Evolutionary conservation across 2,888 invertebrate species (phyloP).

Genomic region (Drosophila fungiperda): DNA sequence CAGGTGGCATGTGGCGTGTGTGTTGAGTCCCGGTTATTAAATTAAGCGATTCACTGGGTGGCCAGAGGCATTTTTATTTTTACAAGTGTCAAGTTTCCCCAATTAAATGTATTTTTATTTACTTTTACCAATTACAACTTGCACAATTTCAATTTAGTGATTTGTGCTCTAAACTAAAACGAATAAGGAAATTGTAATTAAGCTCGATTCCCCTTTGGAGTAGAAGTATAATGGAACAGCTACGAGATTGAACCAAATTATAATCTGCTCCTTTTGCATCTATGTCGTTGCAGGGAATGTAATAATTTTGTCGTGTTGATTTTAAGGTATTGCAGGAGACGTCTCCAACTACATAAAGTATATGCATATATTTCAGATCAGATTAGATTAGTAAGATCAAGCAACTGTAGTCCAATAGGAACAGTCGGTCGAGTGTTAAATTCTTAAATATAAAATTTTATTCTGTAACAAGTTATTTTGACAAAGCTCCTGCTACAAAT

Average conservation of each 20-base stretch:
- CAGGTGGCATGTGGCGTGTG: slow-evolving; percentile 20
- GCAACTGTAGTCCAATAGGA: not conserved
- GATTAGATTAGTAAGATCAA: not conserved
- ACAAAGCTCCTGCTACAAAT: not conserved
- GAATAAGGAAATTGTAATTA: slow-evolving; percentile 8
- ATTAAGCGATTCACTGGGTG: slow-evolving; percentile 35
- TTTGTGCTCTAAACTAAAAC: not conserved
- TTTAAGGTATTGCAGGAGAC: not conserved
- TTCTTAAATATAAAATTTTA: not conserved
- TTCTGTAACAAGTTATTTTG: not conserved
- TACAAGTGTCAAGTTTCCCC: slow-evolving; percentile 39
- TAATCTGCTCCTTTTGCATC: not conserved
- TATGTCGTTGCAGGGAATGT: not conserved
- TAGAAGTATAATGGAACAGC: not conserved
- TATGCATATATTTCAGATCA: not conserved
- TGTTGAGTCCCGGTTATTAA: slow-evolving; percentile 50
- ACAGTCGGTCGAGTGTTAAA: not conserved
- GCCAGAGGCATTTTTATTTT: not conserved
- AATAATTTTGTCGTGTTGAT: not conserved
- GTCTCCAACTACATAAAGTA: not conserved
- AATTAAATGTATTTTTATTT: slow-evolving; percentile 22
- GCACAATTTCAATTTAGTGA: slow-evolving; percentile 10
- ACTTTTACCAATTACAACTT: slow-evolving; percentile 14
- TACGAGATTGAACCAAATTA: not conserved
- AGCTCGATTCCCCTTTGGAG: not conserved